phyloP scores from a whole-genome alignment of 1,140 invertebrate species.

The Vollenhovia emeryi region DNA sequence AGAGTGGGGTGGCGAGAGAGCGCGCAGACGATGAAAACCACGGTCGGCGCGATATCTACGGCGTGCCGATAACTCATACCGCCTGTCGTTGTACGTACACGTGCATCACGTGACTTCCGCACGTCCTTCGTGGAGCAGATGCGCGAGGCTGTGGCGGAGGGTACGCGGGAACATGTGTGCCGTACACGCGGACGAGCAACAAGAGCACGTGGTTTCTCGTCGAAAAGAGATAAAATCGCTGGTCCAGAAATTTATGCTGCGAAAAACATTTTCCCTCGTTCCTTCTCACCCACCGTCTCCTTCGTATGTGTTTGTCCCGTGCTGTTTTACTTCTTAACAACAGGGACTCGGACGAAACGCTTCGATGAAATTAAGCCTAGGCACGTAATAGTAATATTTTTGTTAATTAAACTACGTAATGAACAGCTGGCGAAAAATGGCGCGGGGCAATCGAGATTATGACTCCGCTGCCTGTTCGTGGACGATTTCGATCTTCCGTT shows the following conservation, averaged over 20 bases:
- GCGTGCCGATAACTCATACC: conserved; percentile 67
- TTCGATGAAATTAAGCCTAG: conserved; percentile 57
- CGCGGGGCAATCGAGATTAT: background rate
- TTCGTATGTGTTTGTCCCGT: background rate
- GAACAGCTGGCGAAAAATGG: background rate
- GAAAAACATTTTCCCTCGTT: conserved; percentile 68
- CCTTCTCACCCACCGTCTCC: conserved; percentile 28
- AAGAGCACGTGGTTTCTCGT: conserved; percentile 52
- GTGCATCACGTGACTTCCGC: conserved; percentile 63
- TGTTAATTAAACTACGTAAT: conserved; percentile 68
- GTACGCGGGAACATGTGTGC: background rate
- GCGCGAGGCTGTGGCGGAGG: conserved; percentile 42
- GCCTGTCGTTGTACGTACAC: conserved; percentile 56
- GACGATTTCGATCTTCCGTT: conserved; percentile 20
- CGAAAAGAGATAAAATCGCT: conserved; percentile 69
- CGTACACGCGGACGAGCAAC: conserved; percentile 36
- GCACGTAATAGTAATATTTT: conserved; percentile 55
- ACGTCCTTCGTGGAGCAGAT: conserved; percentile 62
- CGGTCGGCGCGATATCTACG: conserved; percentile 62
- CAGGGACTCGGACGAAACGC: background rate
- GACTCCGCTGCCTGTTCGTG: background rate
- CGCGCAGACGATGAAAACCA: conserved; percentile 19
- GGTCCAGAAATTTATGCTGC: conserved; percentile 73
- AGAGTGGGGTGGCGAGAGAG: conserved; percentile 59
- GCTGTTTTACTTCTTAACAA: background rate